Evolutionary conservation across 2,888 invertebrate species (phyloP).

Genomic region (Volucella bombylans): DNA sequence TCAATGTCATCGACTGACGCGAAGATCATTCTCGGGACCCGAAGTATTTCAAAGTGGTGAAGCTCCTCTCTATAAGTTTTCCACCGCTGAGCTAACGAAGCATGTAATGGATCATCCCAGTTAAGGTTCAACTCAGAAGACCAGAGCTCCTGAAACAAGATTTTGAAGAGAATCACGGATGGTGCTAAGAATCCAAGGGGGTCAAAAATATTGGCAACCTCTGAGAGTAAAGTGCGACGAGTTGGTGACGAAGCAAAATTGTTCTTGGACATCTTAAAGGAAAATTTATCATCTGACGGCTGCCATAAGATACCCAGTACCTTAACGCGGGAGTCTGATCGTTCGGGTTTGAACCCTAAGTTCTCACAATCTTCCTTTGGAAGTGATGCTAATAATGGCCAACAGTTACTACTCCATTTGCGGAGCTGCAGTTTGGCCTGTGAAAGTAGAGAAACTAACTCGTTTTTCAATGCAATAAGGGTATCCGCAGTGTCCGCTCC

Average conservation of each 20-base stretch:
- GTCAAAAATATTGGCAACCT: too few relatives aligned
- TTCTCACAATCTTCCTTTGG: constrained; percentile 10
- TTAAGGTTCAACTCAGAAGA: not conserved
- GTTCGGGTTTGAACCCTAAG: constrained; percentile 6
- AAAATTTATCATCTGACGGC: not conserved
- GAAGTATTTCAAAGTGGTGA: not conserved
- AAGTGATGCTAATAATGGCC: not conserved
- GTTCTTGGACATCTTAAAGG: constrained; percentile 2
- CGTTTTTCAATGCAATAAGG: not conserved
- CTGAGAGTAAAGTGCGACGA: too few relatives aligned
- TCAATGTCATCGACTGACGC: constrained; percentile 7
- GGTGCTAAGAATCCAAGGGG: constrained; percentile 17
- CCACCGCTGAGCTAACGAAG: not conserved
- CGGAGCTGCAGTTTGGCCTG: constrained; percentile 11
- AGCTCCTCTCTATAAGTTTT: not conserved
- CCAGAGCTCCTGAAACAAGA: constrained; percentile 23
- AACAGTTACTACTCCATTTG: constrained; percentile 26
- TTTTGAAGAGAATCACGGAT: constrained; percentile 13
- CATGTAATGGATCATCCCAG: not conserved
- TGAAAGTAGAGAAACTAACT: constrained; percentile 10
- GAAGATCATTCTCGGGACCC: constrained; percentile 8
- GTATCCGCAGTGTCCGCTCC: constrained; percentile 5
- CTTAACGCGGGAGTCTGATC: not conserved
- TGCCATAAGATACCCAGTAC: constrained; percentile 14
- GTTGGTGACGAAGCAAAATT: too few relatives aligned